These are phyloP conservation scores for Epistrophe eligans DNA, from an alignment of 2,888 invertebrate genomes.

Conservation along the genomic window DNA sequence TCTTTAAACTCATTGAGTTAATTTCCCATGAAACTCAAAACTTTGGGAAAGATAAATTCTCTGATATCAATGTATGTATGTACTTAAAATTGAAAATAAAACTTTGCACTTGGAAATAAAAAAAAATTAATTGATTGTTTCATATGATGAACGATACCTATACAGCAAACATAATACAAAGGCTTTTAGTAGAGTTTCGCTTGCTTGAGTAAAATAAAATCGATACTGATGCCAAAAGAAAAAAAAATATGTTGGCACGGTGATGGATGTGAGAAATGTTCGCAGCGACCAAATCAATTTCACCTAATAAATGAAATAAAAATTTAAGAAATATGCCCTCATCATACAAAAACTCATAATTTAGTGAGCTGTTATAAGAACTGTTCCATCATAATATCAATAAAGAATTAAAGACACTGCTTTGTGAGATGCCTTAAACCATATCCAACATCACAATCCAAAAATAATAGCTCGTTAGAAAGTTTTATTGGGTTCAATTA, in stretches of 20 bases:
- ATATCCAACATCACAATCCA: not conserved
- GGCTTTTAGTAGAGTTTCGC: not conserved
- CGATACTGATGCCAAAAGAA: not conserved
- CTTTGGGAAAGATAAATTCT: not conserved
- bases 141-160: not conserved
- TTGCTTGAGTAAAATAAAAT: not conserved
- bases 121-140: not conserved
- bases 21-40: not conserved
- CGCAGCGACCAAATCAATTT: not conserved
- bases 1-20: too few relatives aligned
- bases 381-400: not conserved
- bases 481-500: constrained; percentile 49
- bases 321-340: not conserved
- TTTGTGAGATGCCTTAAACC: not conserved
- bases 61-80: too few relatives aligned
- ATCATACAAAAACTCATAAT: not conserved
- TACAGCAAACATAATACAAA: not conserved
- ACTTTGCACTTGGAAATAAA: not conserved
- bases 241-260: not conserved
- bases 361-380: not conserved
- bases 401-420: not conserved
- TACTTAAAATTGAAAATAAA: not conserved
- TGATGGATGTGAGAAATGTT: not conserved
- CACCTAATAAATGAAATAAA: not conserved
- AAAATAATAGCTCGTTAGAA: constrained; percentile 6